Conservation (phyloP, 1,140 invertebrate species). For the Caenorhabditis tropicalis region DNA sequence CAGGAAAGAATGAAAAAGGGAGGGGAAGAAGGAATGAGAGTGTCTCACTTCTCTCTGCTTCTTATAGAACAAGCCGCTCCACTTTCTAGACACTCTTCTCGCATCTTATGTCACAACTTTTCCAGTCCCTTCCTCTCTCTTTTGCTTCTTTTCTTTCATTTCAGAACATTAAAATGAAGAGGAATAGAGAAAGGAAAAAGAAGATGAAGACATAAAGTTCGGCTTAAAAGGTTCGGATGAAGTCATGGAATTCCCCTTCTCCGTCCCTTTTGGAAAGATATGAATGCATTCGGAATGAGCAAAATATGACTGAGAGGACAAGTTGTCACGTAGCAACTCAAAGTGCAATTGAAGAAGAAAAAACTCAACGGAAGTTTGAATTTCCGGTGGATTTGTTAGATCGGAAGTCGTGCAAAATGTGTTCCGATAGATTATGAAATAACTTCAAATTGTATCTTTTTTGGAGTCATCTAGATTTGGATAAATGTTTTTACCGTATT, state of each 20-base stretch:
- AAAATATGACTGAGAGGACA: neutral
- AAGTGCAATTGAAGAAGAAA: neutral
- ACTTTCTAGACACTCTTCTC: conserved; percentile 31
- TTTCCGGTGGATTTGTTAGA: too few relatives aligned
- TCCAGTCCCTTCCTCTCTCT: neutral
- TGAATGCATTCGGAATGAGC: conserved; percentile 19
- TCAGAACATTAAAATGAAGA: neutral
- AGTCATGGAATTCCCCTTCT: neutral
- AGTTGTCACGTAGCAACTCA: neutral
- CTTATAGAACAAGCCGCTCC: neutral
- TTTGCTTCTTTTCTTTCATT: neutral
- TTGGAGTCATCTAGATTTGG: too few relatives aligned
- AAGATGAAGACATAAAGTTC: neutral
- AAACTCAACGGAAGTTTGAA: too few relatives aligned
- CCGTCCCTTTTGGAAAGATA: too few relatives aligned
- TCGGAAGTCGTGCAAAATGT: too few relatives aligned
- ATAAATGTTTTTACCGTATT: too few relatives aligned
- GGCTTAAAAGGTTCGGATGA: conserved; percentile 29
- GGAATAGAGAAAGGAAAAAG: neutral
- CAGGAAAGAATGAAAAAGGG: conserved; percentile 31
- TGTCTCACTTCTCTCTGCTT: neutral
- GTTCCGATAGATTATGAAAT: too few relatives aligned
- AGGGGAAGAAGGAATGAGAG: neutral
- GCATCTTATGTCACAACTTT: conserved; percentile 39
- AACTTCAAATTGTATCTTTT: too few relatives aligned